Base-by-base conservation (phyloP, 2,888 invertebrate genomes). In the Phania funesta region DNA sequence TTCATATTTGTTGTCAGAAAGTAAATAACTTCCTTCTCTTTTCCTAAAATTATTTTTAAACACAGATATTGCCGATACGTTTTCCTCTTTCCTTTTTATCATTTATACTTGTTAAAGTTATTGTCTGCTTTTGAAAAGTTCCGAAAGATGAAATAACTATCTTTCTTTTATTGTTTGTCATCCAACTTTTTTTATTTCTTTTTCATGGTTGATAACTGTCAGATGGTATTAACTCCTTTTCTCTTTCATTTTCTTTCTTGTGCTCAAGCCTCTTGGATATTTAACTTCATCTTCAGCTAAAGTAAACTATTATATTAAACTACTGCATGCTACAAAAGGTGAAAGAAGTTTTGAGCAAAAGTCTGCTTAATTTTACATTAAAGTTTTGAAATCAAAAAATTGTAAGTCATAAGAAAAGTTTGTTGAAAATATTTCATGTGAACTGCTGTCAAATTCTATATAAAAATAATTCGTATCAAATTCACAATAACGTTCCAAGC, bases 161-260 rank as follows among this genome's bases (percentile, higher is more conserved):
- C 54, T 68, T 41, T 54, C 41, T 64, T 38, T 11, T 18, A 65
- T 32, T 65, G 48, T 22, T 65, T 64, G n/a, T 24, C 24, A 24
- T 46, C 16, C 13, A 32, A 32, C 20, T 56, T 4, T 32, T 32
- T 32, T 48, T n/a, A 32, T 24, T 76, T 60, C 38, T n/a, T n/a
- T n/a, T n/a, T n/a, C n/a, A n/a, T n/a, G n/a, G n/a, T 60, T 67
- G 41, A 76, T 68, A 62, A 76, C 68, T 76, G 68, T 76, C 76
- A 76, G 52, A 68, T 68, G 60, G 67, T 68, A 41, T 76, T 60
- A 76, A 76, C 76, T 68, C 76, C 35, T 68, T 50, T 56, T 35
- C 50, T 24, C 13, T 35, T 56, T 56, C 32, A 32, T 32, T 32
- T 56, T 20, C 38, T 18, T 11, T 22, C 20, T 67, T 67, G 38